Evolutionary conservation across 1,140 invertebrate species (phyloP).

Genomic region (Phymorhynchus buccinoides): DNA sequence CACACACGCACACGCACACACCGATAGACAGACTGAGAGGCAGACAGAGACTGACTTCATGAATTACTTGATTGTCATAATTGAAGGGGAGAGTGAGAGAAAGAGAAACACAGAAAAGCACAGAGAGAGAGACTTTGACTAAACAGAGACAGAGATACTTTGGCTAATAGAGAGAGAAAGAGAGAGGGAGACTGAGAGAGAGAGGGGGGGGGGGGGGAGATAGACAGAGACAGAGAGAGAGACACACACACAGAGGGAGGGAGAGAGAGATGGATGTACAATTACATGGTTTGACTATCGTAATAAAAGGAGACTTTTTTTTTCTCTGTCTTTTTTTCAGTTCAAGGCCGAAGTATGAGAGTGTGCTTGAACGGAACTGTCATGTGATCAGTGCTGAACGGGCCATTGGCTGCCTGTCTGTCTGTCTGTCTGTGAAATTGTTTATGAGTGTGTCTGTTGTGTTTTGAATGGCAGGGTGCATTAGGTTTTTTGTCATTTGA

Average conservation of each 20-base stretch:
- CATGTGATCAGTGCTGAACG: no score
- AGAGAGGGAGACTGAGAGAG: no score
- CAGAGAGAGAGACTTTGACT: background rate
- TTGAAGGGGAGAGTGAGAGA: background rate
- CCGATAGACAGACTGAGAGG: no score
- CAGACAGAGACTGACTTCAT: no score
- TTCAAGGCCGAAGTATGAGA: background rate
- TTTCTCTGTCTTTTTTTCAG: background rate
- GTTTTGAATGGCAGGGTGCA: no score
- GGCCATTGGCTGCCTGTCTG: background rate
- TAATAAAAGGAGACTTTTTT: background rate
- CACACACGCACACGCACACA: background rate
- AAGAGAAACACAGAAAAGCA: background rate
- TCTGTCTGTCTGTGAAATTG: background rate
- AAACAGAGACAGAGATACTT: background rate
- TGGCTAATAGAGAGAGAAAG: no score
- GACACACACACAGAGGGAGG: no score
- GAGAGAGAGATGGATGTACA: background rate
- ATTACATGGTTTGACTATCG: background rate
- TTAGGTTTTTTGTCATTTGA: no score
- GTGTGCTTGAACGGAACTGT: background rate
- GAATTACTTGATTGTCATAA: no score
- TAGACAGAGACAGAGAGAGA: no score
- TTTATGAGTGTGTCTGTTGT: no score
- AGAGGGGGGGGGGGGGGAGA: no score